Base-by-base conservation (phyloP, 2,888 invertebrate species). In the Cryptophagus acutangulus region DNA sequence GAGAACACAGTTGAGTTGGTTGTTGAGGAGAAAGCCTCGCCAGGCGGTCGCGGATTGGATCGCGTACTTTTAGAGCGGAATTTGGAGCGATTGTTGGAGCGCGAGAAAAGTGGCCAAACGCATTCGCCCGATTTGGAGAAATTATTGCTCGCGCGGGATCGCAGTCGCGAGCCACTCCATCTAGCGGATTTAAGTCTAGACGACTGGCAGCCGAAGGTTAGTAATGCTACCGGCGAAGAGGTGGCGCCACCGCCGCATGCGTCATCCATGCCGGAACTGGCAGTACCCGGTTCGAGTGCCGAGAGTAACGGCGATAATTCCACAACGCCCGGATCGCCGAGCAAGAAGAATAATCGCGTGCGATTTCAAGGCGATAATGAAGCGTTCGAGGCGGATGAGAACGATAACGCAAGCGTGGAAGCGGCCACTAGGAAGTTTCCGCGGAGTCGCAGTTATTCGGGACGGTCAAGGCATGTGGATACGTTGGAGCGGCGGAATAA, bases 21-120 rank as follows among this genome's bases (percentile, higher is more conserved):
- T 40, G 49, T 16, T 9, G 51, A 51, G 30, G 3, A 13, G 49
- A 41, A 18, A 45, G 48, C 17, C 45, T 41, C 49, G 2, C 20
- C 49, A 8, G 58, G 59, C n/a, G 61, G 69, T 60, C 72, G 65
- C 59, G 74, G 83, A 51, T 61, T 85, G 57, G 82, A 86, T 61
- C 73, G 84, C 59, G 79, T 82, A 1, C 71, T 82, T 34, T 72
- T 81, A 4, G 84, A 84, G 58, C 73, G 81, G 53, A 84, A 82
- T 61, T 71, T 83, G 46, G 82, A 80, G 52, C 74, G 81, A 45
- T 60, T 78, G 15, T 65, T 78, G 16, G 72, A 74, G 3, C 79
- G 79, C 48, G 65, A 72, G 40, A 37, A 9, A n/a, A 65, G 58
- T 29, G 55, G 52, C 28, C 53, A 58, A 48, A 57, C 54, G 10